Percentiles rank a stretch among this genome's conserved stretches.
Evolutionary conservation across 2,888 invertebrate genomes (phyloP).

Genomic region (Bedellia somnulentella): DNA sequence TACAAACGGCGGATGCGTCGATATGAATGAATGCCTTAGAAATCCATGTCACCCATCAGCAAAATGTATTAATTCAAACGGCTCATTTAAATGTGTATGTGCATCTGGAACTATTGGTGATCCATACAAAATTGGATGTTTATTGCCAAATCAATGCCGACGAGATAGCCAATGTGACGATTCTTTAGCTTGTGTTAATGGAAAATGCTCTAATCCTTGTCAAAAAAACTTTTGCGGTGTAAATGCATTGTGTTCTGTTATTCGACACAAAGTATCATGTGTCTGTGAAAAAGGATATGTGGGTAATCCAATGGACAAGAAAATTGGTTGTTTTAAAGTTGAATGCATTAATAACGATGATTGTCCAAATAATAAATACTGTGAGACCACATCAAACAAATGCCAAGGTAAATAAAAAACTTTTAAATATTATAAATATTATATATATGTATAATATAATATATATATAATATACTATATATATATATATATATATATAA

Average conservation of each 20-base stretch:
- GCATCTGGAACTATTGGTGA: conserved; percentile 78
- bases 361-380: conserved; percentile 74
- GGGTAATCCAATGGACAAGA: conserved; percentile 76
- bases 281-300: conserved; percentile 79
- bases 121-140: conserved; percentile 69
- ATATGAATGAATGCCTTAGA: conserved; percentile 81
- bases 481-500: too few relatives aligned
- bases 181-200: conserved; percentile 72
- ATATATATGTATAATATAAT: background rate
- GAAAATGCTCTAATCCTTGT: conserved; percentile 84
- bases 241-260: conserved; percentile 74
- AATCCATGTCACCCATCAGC: conserved; percentile 80
- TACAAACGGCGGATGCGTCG: conserved; percentile 73
- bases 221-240: conserved; percentile 70
- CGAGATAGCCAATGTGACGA: conserved; percentile 74
- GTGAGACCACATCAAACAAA: conserved; percentile 74
- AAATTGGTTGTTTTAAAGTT: conserved; percentile 85
- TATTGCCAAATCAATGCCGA: conserved; percentile 75
- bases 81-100: conserved; percentile 80
- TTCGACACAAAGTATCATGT: conserved; percentile 73
- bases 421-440: conserved; percentile 1
- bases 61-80: conserved; percentile 75
- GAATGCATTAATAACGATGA: conserved; percentile 80
- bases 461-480: too few relatives aligned
- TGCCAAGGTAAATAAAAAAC: conserved; percentile 67